A percentile compares a stretch with the other conserved stretches of the same genome.
Evolutionary conservation across 2,888 invertebrate species (phyloP).

Genomic region (Aphidoletes aphidimyza): DNA sequence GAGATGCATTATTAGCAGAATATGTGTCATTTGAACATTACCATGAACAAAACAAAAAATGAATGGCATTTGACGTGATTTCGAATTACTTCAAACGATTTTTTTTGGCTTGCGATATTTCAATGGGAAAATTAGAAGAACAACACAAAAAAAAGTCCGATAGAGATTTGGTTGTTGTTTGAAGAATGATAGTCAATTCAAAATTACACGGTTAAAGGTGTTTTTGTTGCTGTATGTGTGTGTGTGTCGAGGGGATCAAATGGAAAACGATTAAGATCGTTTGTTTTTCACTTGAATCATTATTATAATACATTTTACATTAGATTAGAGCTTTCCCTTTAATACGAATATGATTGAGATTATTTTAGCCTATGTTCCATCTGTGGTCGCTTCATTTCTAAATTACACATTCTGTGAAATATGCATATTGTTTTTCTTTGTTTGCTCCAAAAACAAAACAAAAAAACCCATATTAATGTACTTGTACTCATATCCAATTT

Average conservation of each 20-base stretch:
- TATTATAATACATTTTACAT: constrained; percentile 35
- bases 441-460: background rate
- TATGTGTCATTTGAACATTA: no score
- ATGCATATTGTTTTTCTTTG: no score
- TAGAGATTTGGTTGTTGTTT: no score
- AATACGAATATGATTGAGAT: constrained; percentile 50
- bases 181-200: background rate
- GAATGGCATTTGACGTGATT: no score
- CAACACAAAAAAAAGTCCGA: no score
- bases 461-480: no score
- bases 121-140: background rate
- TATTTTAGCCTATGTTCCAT: constrained; percentile 28
- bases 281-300: constrained; percentile 21
- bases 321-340: constrained; percentile 18
- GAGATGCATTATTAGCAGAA: no score
- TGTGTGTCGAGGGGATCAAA: background rate
- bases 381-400: background rate
- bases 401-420: background rate
- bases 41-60: no score
- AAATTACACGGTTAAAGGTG: background rate
- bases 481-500: background rate
- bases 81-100: background rate
- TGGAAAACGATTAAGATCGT: constrained; percentile 20
- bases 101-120: background rate
- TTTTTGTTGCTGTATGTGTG: background rate